Evolutionary conservation across 2,888 invertebrate genomes (phyloP).

Genomic region (Drosophila algonquin): DNA sequence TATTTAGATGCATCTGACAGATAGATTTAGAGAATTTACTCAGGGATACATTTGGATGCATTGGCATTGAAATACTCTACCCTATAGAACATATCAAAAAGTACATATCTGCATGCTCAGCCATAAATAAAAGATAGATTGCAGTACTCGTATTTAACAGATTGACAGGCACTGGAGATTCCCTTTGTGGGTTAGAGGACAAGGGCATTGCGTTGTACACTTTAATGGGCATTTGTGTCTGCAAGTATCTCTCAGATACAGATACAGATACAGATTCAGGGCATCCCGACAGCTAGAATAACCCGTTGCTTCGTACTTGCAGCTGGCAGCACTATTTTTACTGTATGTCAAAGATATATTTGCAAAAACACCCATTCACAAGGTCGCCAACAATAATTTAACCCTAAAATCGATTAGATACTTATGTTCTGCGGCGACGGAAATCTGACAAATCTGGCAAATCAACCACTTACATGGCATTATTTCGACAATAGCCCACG

Average conservation of each 20-base stretch:
- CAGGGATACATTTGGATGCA: background rate
- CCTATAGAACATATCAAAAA: background rate
- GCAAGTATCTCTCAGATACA: conserved; percentile 7
- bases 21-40: background rate
- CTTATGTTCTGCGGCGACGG: background rate
- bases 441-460: conserved; percentile 16
- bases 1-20: background rate
- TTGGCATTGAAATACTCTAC: too few relatives aligned
- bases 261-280: background rate
- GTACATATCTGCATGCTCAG: too few relatives aligned
- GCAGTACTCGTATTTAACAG: background rate
- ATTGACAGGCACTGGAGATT: background rate
- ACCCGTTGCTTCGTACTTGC: background rate
- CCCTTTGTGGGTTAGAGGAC: background rate
- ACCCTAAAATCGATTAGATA: background rate
- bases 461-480: conserved; percentile 59
- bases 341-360: background rate
- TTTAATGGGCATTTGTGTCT: too few relatives aligned
- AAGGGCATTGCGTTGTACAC: too few relatives aligned
- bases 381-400: background rate
- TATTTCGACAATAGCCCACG: conserved; percentile 41
- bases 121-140: background rate
- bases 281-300: background rate
- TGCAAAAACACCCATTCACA: background rate
- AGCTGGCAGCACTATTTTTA: background rate